A percentile compares a stretch with the other conserved stretches of the same genome.
phyloP scores from a whole-genome alignment of 2,888 invertebrate genomes.

The Syritta pipiens region DNA sequence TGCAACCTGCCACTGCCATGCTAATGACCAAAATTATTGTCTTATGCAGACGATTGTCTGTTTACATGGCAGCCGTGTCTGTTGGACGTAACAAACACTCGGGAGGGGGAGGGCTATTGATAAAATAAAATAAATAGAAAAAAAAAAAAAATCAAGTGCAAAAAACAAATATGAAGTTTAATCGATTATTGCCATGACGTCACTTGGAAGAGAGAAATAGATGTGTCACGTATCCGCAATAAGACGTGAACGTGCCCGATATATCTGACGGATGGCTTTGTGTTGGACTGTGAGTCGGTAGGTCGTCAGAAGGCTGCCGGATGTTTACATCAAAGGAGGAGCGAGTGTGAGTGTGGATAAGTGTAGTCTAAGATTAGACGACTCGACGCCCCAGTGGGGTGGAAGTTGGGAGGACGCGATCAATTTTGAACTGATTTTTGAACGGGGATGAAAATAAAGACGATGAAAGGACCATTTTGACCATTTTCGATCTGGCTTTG shows the following conservation, averaged over 20 bases:
- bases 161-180: too few species aligned
- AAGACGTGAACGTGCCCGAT: neutral
- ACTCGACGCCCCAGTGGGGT: too few species aligned
- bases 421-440: too few species aligned
- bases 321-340: too few species aligned
- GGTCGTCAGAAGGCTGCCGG: neutral
- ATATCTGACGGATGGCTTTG: neutral
- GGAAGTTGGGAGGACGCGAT: too few species aligned
- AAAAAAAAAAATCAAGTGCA: too few species aligned
- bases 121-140: neutral
- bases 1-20: constrained; percentile 29
- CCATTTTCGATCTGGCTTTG: too few species aligned
- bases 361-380: too few species aligned
- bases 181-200: constrained; percentile 28
- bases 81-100: constrained; percentile 29
- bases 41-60: constrained; percentile 17
- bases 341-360: too few species aligned
- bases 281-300: neutral
- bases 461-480: too few species aligned
- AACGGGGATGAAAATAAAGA: too few species aligned
- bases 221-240: constrained; percentile 4
- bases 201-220: constrained; percentile 8
- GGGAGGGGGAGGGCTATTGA: neutral
- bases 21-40: constrained; percentile 30
- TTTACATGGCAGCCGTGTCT: constrained; percentile 30